phyloP scores from a whole-genome alignment of 2,888 invertebrate genomes.

The Pyrocoelia pectoralis region DNA sequence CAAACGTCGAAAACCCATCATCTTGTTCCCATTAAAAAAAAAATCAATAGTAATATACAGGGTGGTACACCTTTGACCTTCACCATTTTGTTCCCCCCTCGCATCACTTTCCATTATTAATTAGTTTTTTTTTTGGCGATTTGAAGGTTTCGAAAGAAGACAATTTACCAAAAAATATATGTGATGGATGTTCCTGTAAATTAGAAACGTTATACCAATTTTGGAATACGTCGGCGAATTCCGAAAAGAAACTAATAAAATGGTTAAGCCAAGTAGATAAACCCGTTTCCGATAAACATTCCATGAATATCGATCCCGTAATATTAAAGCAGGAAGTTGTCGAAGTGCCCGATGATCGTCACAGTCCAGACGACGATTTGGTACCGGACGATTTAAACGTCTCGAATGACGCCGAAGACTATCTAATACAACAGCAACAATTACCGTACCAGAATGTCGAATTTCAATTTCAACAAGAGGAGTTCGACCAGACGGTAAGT shows the following conservation, averaged over 20 bases:
- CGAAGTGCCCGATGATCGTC: conserved; percentile 35
- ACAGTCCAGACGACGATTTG: conserved; percentile 26
- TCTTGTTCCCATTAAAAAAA: no score
- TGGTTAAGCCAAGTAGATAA: conserved; percentile 51
- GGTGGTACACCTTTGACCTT: conserved; percentile 30
- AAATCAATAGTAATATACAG: conserved; percentile 45
- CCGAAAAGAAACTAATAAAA: conserved; percentile 64
- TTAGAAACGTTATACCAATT: conserved; percentile 76
- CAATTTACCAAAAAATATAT: conserved; percentile 74
- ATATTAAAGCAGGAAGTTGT: conserved; percentile 45
- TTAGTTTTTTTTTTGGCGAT: no score
- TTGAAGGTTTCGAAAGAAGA: conserved; percentile 72
- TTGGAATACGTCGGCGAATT: conserved; percentile 73
- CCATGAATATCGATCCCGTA: conserved; percentile 38
- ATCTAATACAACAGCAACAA: conserved; percentile 47
- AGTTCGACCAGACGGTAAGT: conserved; percentile 14
- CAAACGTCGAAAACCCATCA: no score
- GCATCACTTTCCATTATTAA: no score
- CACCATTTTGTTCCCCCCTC: no score
- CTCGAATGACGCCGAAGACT: conserved; percentile 40
- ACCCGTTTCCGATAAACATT: conserved; percentile 34
- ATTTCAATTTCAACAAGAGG: conserved; percentile 26
- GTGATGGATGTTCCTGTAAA: conserved; percentile 75
- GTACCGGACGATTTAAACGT: conserved; percentile 25
- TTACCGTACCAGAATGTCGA: conserved; percentile 41